Percentiles rank a stretch among this genome's conserved stretches.
Conservation (phyloP, 2,888 invertebrate species). For the Acanthosoma haemorrhoidale region DNA sequence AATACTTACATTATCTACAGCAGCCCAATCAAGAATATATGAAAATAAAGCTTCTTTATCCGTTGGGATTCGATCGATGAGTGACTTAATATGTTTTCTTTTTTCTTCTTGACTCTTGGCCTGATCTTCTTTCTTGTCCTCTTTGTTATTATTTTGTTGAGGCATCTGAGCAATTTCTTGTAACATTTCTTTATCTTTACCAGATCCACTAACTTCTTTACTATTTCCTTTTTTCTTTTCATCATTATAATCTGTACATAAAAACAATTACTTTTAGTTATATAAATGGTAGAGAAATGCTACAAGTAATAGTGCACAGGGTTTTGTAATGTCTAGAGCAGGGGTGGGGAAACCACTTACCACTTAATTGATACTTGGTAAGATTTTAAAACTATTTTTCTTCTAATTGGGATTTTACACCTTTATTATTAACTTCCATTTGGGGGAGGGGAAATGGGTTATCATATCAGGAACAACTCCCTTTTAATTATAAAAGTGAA, state of each 20-base stretch:
- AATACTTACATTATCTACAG: conserved; percentile 63
- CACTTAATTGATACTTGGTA: too few relatives aligned
- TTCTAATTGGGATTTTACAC: too few relatives aligned
- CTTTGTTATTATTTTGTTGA: conserved; percentile 48
- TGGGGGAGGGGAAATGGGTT: too few relatives aligned
- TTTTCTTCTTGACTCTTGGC: conserved; percentile 85
- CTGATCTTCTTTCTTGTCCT: conserved; percentile 56
- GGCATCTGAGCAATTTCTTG: conserved; percentile 38
- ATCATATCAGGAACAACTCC: too few relatives aligned
- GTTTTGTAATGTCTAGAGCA: too few relatives aligned
- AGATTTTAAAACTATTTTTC: too few relatives aligned
- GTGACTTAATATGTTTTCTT: conserved; percentile 88
- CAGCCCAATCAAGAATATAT: conserved; percentile 86
- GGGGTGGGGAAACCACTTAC: too few relatives aligned
- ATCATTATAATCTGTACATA: conserved; percentile 55
- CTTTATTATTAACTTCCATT: too few relatives aligned
- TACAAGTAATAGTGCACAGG: too few relatives aligned
- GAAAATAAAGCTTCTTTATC: conserved; percentile 94
- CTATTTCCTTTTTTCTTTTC: conserved; percentile 44
- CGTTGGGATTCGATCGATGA: conserved; percentile 98
- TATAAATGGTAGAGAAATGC: too few relatives aligned
- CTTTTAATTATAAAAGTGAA: too few relatives aligned
- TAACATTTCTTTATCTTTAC: background rate
- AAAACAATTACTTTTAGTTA: conserved; percentile 40
- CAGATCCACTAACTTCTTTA: background rate